These are phyloP conservation scores for Phaethornis superciliosus DNA, from an alignment of 2,113 vertebrate species.

Conservation along the genomic window DNA sequence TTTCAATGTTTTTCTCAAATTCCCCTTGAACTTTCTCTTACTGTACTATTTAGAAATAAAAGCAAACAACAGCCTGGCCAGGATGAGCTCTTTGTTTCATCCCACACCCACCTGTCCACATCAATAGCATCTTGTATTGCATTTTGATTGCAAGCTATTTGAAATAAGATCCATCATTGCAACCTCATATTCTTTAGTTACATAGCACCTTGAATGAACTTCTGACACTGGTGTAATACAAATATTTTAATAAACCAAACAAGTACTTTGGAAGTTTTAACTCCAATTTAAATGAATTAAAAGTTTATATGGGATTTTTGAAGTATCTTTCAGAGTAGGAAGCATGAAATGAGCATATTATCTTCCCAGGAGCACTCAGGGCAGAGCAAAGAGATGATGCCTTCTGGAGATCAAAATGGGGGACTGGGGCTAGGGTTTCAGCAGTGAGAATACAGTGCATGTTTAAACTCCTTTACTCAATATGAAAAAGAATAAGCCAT, in stretches of 20 bases:
- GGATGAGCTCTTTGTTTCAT: background rate
- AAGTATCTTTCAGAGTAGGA: background rate
- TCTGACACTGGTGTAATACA: background rate
- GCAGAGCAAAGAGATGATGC: background rate
- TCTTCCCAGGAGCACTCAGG: rapidly evolving
- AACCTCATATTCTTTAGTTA: background rate
- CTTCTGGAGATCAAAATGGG: background rate
- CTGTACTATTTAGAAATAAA: background rate
- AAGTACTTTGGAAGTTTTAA: background rate
- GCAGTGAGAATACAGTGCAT: background rate
- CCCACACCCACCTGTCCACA: background rate
- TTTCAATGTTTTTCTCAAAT: background rate
- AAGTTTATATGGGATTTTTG: background rate
- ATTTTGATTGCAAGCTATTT: background rate
- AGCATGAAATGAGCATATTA: rapidly evolving
- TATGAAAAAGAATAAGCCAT: background rate
- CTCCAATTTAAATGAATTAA: background rate
- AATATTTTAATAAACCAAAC: background rate
- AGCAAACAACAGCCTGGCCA: background rate
- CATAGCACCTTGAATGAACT: background rate
- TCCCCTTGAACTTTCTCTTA: background rate
- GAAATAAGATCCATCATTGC: background rate
- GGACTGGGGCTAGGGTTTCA: background rate
- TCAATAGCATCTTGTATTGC: background rate
- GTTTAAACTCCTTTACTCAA: background rate